phyloP scores from a whole-genome alignment of 2,888 invertebrate species.

The Myathropa florea region DNA sequence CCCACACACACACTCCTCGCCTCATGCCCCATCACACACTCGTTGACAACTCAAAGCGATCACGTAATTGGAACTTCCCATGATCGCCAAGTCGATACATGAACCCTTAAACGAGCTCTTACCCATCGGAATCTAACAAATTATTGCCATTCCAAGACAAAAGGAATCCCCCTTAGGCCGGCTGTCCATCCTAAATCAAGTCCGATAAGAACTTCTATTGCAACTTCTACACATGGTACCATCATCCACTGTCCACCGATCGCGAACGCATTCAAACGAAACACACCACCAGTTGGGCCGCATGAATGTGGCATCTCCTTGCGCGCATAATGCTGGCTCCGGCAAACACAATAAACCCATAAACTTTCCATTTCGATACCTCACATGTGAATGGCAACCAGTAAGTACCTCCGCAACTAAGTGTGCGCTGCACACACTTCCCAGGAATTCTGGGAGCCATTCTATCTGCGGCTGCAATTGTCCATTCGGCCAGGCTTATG shows the following conservation, averaged over 20 bases:
- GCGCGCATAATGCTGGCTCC: constrained; percentile 32
- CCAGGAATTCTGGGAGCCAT: constrained; percentile 29
- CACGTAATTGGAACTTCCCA: not conserved
- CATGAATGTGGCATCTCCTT: not conserved
- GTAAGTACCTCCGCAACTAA: constrained; percentile 13
- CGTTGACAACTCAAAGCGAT: not conserved
- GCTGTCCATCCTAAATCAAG: constrained; percentile 51
- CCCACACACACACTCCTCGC: too few relatives aligned
- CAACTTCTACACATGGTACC: constrained; percentile 23
- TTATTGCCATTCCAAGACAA: constrained; percentile 34
- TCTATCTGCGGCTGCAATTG: constrained; percentile 33
- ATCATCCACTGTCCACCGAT: constrained; percentile 27
- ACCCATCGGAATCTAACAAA: constrained; percentile 5
- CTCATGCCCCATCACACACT: not conserved
- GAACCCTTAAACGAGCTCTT: not conserved
- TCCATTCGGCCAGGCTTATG: constrained; percentile 35
- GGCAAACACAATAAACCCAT: constrained; percentile 66
- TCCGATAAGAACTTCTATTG: constrained; percentile 46
- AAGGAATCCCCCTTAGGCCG: not conserved
- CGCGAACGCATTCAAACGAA: too few relatives aligned
- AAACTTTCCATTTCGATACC: constrained; percentile 70
- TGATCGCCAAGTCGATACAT: not conserved
- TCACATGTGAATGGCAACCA: constrained; percentile 24
- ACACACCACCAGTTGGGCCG: not conserved
- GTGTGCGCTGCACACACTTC: constrained; percentile 11